These are phyloP conservation scores for Linnaemya vulpina DNA, from an alignment of 2,888 invertebrate species.

Conservation along the genomic window DNA sequence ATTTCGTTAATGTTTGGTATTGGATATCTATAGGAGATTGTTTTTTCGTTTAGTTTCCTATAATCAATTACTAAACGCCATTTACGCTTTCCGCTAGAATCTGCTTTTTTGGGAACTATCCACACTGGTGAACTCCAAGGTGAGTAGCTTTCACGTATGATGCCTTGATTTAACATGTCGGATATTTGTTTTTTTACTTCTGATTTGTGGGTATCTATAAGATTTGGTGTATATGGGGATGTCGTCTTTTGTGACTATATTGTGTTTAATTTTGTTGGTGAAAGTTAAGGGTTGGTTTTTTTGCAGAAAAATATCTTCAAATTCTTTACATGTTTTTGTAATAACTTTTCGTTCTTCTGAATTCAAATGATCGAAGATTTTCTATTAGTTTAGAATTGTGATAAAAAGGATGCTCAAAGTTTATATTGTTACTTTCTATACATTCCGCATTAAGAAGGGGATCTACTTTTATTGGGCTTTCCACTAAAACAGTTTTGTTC, in stretches of 20 bases:
- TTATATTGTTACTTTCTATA: not conserved
- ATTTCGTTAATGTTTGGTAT: slow-evolving; percentile 19
- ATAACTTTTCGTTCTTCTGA: slow-evolving; percentile 19
- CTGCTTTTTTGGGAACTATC: slow-evolving; percentile 37
- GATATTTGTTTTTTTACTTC: not conserved
- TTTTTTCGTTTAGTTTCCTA: slow-evolving; percentile 26
- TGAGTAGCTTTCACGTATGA: slow-evolving; percentile 58
- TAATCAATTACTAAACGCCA: slow-evolving; percentile 48
- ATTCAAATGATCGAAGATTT: too few species aligned
- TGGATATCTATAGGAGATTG: too few species aligned
- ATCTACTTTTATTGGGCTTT: too few species aligned
- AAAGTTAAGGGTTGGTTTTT: slow-evolving; percentile 21
- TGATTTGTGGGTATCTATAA: slow-evolving; percentile 25
- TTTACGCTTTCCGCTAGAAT: slow-evolving; percentile 52
- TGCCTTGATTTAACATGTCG: slow-evolving; percentile 11
- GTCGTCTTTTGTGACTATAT: slow-evolving; percentile 19
- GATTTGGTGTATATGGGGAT: slow-evolving; percentile 19
- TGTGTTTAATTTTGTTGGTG: slow-evolving; percentile 45
- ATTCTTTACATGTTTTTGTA: slow-evolving; percentile 25
- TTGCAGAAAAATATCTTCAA: slow-evolving; percentile 49
- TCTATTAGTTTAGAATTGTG: too few species aligned
- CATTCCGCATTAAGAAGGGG: slow-evolving; percentile 55
- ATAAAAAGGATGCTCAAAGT: too few species aligned
- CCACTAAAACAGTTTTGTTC: too few species aligned
- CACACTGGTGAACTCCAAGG: slow-evolving; percentile 50